Percentiles rank a stretch among this genome's conserved stretches.
Conservation (phyloP, 2,888 invertebrate genomes). For the Schizaphis graminum region DNA sequence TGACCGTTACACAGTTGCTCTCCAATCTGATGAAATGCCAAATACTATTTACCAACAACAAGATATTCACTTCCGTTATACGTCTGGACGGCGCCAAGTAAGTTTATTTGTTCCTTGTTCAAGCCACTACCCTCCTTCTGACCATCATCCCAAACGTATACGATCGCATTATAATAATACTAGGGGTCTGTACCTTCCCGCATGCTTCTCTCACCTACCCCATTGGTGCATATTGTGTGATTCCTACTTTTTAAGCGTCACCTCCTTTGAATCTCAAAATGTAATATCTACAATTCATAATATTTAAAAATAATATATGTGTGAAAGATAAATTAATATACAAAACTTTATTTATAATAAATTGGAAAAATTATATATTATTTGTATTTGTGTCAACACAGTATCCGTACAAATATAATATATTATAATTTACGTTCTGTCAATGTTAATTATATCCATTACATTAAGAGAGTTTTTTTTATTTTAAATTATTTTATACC, state of each 20-base stretch:
- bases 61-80: not conserved
- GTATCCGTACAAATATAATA: no score
- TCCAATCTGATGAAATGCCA: conserved; percentile 49
- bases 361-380: not conserved
- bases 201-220: not conserved
- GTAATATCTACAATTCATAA: not conserved
- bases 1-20: not conserved
- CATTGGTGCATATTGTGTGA: no score
- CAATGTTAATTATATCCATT: no score
- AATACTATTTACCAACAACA: conserved; percentile 39
- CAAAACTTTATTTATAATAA: not conserved
- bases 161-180: not conserved
- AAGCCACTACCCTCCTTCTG: not conserved
- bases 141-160: not conserved
- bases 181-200: not conserved
- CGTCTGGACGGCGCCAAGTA: conserved; percentile 9
- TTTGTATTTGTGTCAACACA: not conserved
- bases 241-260: no score
- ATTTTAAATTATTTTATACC: not conserved
- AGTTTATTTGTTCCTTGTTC: conserved; percentile 12
- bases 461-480: no score
- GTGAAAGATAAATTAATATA: not conserved
- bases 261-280: not conserved
- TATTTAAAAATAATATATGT: not conserved
- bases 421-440: no score